These are phyloP conservation scores for Arctia plantaginis DNA, from an alignment of 2,888 invertebrate genomes.

Conservation along the genomic window DNA sequence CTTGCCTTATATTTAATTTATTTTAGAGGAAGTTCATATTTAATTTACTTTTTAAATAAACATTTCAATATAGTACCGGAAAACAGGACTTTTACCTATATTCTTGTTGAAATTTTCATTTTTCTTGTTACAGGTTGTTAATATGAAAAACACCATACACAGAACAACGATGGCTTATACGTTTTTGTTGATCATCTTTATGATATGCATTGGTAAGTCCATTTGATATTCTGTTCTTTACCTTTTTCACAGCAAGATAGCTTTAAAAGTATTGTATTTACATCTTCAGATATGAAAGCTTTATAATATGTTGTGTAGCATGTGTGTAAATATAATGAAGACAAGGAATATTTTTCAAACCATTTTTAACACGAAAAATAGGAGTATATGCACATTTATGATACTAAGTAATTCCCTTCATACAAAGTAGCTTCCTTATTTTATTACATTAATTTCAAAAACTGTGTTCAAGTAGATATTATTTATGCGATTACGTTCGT, in stretches of 20 bases:
- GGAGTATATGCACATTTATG: neutral
- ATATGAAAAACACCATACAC: constrained; percentile 48
- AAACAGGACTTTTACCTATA: too few species aligned
- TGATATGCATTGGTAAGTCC: constrained; percentile 69
- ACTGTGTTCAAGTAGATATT: neutral
- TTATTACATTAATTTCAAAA: neutral
- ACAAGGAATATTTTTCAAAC: neutral
- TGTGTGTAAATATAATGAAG: too few species aligned
- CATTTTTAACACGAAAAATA: neutral
- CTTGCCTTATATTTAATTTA: too few species aligned
- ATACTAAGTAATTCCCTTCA: neutral
- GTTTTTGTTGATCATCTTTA: constrained; percentile 65
- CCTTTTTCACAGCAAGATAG: neutral
- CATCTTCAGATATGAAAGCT: neutral
- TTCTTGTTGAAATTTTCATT: neutral
- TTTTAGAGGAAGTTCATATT: too few species aligned
- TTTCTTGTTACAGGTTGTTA: constrained; percentile 66
- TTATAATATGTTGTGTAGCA: neutral
- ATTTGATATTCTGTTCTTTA: neutral
- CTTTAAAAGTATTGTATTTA: neutral
- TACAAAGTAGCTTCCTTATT: neutral
- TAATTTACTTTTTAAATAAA: too few species aligned
- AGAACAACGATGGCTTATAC: constrained; percentile 58
- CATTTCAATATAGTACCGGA: too few species aligned
- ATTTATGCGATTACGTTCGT: constrained; percentile 19